Evolutionary conservation across 2,797 vertebrate genomes (phyloP).

Genomic region (Prionace glauca): DNA sequence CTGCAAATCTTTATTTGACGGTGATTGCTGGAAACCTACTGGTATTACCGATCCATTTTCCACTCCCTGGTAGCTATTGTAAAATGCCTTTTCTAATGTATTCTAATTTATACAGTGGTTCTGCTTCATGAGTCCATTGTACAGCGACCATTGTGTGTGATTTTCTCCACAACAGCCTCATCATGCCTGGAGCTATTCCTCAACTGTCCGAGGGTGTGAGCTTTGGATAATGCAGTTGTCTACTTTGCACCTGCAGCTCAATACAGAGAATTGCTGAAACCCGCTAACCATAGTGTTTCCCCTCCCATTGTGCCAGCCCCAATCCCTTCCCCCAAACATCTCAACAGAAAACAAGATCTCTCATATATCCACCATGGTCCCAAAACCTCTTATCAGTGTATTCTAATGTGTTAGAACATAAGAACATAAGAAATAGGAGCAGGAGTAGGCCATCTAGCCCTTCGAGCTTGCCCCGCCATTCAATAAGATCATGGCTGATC

Average conservation of each 20-base stretch:
- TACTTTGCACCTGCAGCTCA: neutral
- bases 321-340: neutral
- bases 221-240: neutral
- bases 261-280: neutral
- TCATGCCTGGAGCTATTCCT: neutral
- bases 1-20: neutral
- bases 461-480: too few species aligned
- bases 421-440: too few species aligned
- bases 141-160: neutral
- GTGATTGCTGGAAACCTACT: neutral
- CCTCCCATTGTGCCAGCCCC: too few species aligned
- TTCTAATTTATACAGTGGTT: constrained; percentile 5
- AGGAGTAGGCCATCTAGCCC: too few species aligned
- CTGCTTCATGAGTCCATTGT: neutral
- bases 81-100: neutral
- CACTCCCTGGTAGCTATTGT: neutral
- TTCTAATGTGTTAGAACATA: neutral
- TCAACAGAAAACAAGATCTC: neutral
- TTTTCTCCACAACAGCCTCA: neutral
- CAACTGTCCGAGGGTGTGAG: neutral
- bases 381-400: too few species aligned
- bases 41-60: neutral
- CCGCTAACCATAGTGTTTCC: neutral
- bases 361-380: neutral
- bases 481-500: too few species aligned